phyloP scores from a whole-genome alignment of 2,888 invertebrate genomes.

The Mythimna loreyi region DNA sequence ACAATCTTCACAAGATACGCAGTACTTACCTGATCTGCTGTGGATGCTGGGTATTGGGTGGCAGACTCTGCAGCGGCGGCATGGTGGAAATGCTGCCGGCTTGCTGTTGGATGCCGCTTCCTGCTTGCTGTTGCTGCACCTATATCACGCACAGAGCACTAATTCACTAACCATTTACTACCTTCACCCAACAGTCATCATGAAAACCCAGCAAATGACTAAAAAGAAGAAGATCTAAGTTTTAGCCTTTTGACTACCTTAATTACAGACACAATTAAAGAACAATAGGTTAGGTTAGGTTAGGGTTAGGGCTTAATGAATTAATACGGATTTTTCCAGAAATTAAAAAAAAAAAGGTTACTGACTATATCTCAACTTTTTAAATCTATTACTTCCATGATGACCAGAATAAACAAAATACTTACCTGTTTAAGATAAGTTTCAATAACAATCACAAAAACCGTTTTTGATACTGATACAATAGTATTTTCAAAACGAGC shows the following conservation, averaged over 20 bases:
- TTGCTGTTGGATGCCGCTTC: slow-evolving; percentile 82
- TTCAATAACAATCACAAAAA: neutral
- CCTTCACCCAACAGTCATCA: neutral
- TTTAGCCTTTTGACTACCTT: too few relatives aligned
- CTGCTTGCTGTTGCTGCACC: slow-evolving; percentile 81
- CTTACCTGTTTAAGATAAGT: neutral
- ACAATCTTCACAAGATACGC: neutral
- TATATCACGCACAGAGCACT: slow-evolving; percentile 40
- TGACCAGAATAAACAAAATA: neutral
- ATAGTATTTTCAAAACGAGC: slow-evolving; percentile 30
- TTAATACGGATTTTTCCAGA: too few relatives aligned
- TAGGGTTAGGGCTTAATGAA: too few relatives aligned
- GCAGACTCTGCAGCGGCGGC: slow-evolving; percentile 94
- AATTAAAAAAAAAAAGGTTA: neutral
- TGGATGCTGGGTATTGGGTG: slow-evolving; percentile 90
- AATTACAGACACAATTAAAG: too few relatives aligned
- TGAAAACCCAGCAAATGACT: neutral
- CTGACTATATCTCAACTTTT: neutral
- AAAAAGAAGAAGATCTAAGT: too few relatives aligned
- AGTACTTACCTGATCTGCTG: slow-evolving; percentile 88
- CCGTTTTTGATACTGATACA: slow-evolving; percentile 19
- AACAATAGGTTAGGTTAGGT: too few relatives aligned
- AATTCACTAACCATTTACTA: slow-evolving; percentile 10
- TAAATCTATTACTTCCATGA: neutral
- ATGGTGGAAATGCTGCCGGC: slow-evolving; percentile 93